A percentile compares a stretch with the other conserved stretches of the same genome.
phyloP scores from a whole-genome alignment of 2,113 vertebrate genomes.

The Ovis aries region DNA sequence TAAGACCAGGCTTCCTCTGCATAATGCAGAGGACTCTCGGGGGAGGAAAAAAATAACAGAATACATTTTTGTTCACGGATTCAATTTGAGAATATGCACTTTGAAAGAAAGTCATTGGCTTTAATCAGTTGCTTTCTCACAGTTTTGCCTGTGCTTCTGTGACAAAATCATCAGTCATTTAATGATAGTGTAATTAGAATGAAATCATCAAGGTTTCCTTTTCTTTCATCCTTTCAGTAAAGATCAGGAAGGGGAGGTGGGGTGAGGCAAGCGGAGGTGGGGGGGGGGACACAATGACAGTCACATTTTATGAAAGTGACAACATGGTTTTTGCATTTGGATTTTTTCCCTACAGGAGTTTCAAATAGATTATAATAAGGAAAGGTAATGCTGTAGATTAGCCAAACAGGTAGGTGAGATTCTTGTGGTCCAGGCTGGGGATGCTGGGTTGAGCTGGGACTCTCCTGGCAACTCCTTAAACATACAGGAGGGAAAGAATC shows the following conservation, averaged over 20 bases:
- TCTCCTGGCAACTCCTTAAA: neutral
- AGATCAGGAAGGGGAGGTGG: neutral
- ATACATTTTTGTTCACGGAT: neutral
- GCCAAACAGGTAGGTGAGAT: neutral
- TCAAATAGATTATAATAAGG: neutral
- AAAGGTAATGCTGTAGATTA: neutral
- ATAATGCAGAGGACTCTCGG: neutral
- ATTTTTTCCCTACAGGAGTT: neutral
- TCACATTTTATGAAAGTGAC: neutral
- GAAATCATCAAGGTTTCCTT: neutral
- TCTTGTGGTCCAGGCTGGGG: neutral
- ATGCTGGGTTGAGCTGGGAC: neutral
- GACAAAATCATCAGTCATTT: neutral
- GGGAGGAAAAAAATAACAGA: neutral
- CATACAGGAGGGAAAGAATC: neutral
- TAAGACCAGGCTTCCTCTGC: neutral
- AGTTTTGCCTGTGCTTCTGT: neutral
- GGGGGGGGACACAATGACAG: neutral
- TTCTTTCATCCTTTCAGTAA: neutral
- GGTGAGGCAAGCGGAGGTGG: neutral
- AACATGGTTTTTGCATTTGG: neutral
- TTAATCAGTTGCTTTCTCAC: neutral
- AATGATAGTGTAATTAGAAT: neutral
- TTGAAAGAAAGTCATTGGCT: neutral
- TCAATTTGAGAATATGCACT: neutral